Conservation (phyloP, 2,113 vertebrate species). For the Poeciliopsis prolifica region DNA sequence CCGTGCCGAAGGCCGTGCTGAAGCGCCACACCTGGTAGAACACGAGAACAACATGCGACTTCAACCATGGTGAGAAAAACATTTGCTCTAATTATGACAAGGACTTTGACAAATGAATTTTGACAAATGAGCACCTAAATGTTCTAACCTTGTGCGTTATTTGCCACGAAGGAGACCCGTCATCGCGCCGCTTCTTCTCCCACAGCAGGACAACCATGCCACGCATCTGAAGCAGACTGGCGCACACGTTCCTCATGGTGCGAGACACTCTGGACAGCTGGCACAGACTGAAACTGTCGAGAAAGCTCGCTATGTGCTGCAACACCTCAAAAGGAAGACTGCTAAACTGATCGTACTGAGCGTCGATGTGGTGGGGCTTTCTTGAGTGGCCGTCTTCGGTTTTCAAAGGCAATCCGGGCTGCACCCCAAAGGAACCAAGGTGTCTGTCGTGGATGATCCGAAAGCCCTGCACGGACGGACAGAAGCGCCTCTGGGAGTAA, state of each 20-base stretch:
- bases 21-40: conserved; percentile 92
- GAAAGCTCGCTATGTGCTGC: conserved; percentile 92
- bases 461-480: conserved; percentile 93
- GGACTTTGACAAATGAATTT: too few relatives aligned
- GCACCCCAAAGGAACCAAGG: conserved; percentile 94
- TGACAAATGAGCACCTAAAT: not conserved
- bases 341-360: conserved; percentile 86
- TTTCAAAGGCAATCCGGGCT: conserved; percentile 83
- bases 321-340: conserved; percentile 93
- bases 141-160: conserved; percentile 92
- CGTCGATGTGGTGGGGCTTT: conserved; percentile 67
- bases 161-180: conserved; percentile 91
- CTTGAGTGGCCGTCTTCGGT: conserved; percentile 77
- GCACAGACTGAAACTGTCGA: conserved; percentile 96
- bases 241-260: conserved; percentile 95
- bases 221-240: conserved; percentile 92
- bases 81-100: too few relatives aligned
- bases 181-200: conserved; percentile 85
- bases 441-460: conserved; percentile 96
- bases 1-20: conserved; percentile 97
- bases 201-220: conserved; percentile 98
- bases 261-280: conserved; percentile 93
- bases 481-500: conserved; percentile 96
- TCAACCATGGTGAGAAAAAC: not conserved
- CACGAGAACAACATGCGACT: not conserved